Evolutionary conservation across 2,888 invertebrate genomes (phyloP).

Genomic region (Argynnis bischoffii): DNA sequence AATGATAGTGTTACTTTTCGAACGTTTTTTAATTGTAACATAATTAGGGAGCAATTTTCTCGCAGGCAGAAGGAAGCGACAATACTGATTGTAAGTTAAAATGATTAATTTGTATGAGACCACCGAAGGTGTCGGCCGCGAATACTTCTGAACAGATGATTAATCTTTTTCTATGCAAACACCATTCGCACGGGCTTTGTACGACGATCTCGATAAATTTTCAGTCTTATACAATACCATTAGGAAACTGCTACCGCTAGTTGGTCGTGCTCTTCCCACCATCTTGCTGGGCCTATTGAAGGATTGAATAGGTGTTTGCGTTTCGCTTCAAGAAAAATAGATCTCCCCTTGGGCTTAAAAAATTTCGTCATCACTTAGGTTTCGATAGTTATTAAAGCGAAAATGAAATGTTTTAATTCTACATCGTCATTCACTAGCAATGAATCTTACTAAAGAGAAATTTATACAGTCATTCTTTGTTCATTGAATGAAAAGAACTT

Average conservation of each 20-base stretch:
- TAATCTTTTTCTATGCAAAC: conserved; percentile 78
- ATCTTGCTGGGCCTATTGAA: conserved; percentile 73
- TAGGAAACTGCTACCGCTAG: conserved; percentile 79
- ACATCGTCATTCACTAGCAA: conserved; percentile 78
- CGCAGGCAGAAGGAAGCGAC: conserved; percentile 70
- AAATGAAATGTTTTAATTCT: conserved; percentile 78
- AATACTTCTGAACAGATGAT: conserved; percentile 69
- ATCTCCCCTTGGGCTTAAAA: conserved; percentile 75
- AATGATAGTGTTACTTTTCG: conserved; percentile 74
- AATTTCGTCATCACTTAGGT: conserved; percentile 76
- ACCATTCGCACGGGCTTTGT: conserved; percentile 64
- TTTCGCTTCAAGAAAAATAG: conserved; percentile 73
- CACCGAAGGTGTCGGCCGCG: conserved; percentile 59
- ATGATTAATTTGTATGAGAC: conserved; percentile 79
- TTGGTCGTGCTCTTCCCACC: conserved; percentile 69
- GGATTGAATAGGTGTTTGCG: conserved; percentile 82
- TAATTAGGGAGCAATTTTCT: conserved; percentile 75
- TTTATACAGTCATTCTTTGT: conserved; percentile 74
- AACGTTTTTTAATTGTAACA: conserved; percentile 76
- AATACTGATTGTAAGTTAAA: conserved; percentile 79
- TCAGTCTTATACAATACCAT: conserved; percentile 79
- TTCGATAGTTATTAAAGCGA: conserved; percentile 77
- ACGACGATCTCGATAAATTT: conserved; percentile 72
- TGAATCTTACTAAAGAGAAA: conserved; percentile 60
- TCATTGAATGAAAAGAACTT: conserved; percentile 55